Conservation (phyloP, 2,797 vertebrate species). For the Austrolebias charrua region DNA sequence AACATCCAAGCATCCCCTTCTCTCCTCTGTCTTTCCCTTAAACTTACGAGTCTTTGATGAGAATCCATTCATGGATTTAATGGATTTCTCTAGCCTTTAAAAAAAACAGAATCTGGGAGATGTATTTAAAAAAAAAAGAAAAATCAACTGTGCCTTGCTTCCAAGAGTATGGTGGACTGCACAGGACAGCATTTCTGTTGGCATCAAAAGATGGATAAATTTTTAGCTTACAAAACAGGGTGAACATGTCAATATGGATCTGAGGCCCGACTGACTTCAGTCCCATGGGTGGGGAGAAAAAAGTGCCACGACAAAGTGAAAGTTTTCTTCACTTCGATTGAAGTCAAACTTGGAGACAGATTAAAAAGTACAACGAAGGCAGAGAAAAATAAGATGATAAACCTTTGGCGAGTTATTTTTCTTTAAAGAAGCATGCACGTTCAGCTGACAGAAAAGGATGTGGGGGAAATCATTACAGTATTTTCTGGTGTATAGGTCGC, state of each 20-base stretch:
- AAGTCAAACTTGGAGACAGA: constrained; percentile 69
- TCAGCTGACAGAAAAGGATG: constrained; percentile 50
- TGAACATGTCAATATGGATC: constrained; percentile 75
- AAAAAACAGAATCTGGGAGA: constrained; percentile 70
- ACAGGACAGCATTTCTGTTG: constrained; percentile 76
- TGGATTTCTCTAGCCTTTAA: constrained; percentile 76
- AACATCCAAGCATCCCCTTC: constrained; percentile 32
- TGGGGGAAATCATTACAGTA: constrained; percentile 54
- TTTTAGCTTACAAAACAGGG: constrained; percentile 74
- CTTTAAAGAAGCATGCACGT: constrained; percentile 47
- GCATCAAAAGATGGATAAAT: constrained; percentile 77
- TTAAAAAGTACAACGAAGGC: constrained; percentile 57
- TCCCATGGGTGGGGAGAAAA: constrained; percentile 46
- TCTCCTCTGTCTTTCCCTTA: constrained; percentile 60
- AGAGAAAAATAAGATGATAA: constrained; percentile 25
- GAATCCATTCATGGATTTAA: constrained; percentile 85
- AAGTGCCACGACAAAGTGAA: constrained; percentile 47
- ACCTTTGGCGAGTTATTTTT: constrained; percentile 45
- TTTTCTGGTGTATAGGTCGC: too few relatives aligned
- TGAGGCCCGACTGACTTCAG: constrained; percentile 68
- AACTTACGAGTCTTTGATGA: constrained; percentile 77
- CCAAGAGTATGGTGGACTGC: constrained; percentile 72
- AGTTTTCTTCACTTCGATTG: constrained; percentile 48
- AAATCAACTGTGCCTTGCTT: constrained; percentile 55
- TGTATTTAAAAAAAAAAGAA: constrained; percentile 60